A percentile compares a stretch with the other conserved stretches of the same genome.
phyloP scores from a whole-genome alignment of 2,113 vertebrate genomes.

The Circaetus cinerascens region DNA sequence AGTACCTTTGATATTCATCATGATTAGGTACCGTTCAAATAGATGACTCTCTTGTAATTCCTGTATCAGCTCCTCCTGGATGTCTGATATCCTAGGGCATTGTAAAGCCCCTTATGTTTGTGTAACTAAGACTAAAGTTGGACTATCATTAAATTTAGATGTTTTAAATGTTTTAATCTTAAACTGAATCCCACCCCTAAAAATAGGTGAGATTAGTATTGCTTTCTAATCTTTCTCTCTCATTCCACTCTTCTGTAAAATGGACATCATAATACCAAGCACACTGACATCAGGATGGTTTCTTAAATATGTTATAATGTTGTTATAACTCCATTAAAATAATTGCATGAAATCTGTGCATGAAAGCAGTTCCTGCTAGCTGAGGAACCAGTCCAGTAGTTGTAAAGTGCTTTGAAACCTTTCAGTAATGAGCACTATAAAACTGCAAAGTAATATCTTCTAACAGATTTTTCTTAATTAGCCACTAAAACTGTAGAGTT shows the following conservation, averaged over 20 bases:
- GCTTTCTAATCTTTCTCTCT: not conserved
- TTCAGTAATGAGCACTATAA: not conserved
- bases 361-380: not conserved
- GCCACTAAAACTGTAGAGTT: not conserved
- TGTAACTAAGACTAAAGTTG: not conserved
- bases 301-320: not conserved
- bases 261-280: not conserved
- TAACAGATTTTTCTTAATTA: conserved; percentile 26
- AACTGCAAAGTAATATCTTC: not conserved
- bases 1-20: not conserved
- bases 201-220: not conserved
- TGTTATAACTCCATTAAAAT: not conserved
- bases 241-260: not conserved
- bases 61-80: not conserved
- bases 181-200: not conserved
- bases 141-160: not conserved
- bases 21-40: not conserved
- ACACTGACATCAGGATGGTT: not conserved
- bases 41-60: not conserved
- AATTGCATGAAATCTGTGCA: not conserved
- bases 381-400: not conserved
- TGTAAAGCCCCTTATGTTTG: fast-evolving
- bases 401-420: not conserved
- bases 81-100: not conserved
- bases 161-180: not conserved